Evolutionary conservation across 2,113 vertebrate genomes (phyloP).

Genomic region (Neodon shergylaensis): DNA sequence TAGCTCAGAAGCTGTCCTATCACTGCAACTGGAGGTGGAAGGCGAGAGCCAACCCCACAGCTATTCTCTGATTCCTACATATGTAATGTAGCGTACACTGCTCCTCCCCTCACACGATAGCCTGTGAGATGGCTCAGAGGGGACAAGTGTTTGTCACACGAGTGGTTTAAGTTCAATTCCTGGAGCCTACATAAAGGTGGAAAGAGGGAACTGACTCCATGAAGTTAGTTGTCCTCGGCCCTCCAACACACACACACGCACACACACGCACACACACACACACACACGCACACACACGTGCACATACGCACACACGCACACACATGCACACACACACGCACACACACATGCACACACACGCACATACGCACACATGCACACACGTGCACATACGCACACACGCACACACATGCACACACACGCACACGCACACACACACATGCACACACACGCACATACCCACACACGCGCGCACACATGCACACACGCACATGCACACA

Average conservation of each 20-base stretch:
- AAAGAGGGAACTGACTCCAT: background rate
- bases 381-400: no score
- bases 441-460: no score
- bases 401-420: no score
- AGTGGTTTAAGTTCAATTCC: background rate
- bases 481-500: no score
- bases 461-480: no score
- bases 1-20: background rate
- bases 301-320: no score
- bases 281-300: fast-evolving
- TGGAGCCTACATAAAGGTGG: background rate
- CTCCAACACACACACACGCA: background rate
- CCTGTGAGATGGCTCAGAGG: background rate
- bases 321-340: background rate
- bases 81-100: background rate
- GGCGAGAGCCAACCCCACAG: background rate
- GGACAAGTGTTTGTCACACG: background rate
- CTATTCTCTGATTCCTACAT: background rate
- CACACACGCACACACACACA: no score
- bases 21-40: background rate
- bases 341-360: background rate
- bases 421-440: fast-evolving
- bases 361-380: background rate
- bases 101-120: background rate
- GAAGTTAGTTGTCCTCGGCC: background rate